These are phyloP conservation scores for Pammene fasciana DNA, from an alignment of 2,888 invertebrate species.

Conservation along the genomic window DNA sequence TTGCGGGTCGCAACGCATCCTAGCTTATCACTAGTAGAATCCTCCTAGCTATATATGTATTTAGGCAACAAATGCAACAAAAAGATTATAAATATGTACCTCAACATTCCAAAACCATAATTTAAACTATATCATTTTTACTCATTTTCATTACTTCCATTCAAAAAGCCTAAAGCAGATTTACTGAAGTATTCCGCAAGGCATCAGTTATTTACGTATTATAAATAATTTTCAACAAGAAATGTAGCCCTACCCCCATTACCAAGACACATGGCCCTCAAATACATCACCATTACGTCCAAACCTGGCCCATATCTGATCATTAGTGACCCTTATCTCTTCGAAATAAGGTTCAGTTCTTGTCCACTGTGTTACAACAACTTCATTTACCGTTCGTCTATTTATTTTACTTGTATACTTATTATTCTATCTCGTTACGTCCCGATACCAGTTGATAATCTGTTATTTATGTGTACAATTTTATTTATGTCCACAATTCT, in stretches of 20 bases:
- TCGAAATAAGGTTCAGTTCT: background rate
- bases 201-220: too few species aligned
- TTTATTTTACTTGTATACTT: constrained; percentile 70
- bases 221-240: background rate
- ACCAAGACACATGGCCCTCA: constrained; percentile 11
- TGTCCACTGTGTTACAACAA: constrained; percentile 47
- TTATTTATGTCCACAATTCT: constrained; percentile 40
- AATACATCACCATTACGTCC: constrained; percentile 31
- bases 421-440: constrained; percentile 65
- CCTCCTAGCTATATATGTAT: too few species aligned
- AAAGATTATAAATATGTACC: too few species aligned
- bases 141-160: too few species aligned
- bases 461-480: constrained; percentile 72
- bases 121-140: too few species aligned
- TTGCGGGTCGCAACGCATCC: too few species aligned
- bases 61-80: too few species aligned
- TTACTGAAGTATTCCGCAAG: too few species aligned
- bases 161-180: too few species aligned
- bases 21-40: too few species aligned
- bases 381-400: constrained; percentile 76
- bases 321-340: background rate
- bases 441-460: constrained; percentile 78
- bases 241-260: background rate
- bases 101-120: too few species aligned
- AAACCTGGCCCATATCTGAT: background rate